Conservation (phyloP, 2,797 vertebrate genomes). For the Enteromius fasciolatus region DNA sequence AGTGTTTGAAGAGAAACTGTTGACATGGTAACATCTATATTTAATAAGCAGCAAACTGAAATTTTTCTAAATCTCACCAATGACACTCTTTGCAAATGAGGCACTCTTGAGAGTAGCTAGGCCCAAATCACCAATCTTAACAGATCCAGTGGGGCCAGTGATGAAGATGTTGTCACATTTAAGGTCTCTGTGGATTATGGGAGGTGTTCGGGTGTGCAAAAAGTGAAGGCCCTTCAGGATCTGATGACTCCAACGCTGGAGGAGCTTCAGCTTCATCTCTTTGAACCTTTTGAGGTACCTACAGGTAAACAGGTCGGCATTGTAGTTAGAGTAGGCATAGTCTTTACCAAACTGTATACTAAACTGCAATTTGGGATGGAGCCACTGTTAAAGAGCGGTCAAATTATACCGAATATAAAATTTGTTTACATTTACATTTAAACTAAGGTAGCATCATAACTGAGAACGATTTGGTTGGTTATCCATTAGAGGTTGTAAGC, state of each 20-base stretch:
- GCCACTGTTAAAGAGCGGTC: background rate
- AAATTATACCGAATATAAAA: background rate
- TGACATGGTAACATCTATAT: background rate
- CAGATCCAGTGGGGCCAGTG: conserved; percentile 89
- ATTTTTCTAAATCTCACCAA: conserved; percentile 75
- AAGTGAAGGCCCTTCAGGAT: conserved; percentile 94
- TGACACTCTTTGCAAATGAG: conserved; percentile 95
- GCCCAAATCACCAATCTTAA: conserved; percentile 95
- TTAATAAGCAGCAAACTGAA: background rate
- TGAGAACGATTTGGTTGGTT: background rate
- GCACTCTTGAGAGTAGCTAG: conserved; percentile 92
- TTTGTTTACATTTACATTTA: background rate
- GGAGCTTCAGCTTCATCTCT: conserved; percentile 93
- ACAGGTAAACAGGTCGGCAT: conserved; percentile 1
- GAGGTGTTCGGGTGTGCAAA: conserved; percentile 90
- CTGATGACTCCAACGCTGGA: conserved; percentile 93
- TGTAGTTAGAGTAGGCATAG: background rate
- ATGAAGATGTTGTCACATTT: conserved; percentile 99
- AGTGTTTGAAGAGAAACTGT: background rate
- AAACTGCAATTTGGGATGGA: background rate
- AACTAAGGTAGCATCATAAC: background rate
- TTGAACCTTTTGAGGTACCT: conserved; percentile 94
- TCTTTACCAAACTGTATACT: background rate
- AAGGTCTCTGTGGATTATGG: conserved; percentile 94
- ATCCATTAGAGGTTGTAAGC: background rate